These are phyloP conservation scores for Diadegma fenestrale DNA, from an alignment of 2,888 invertebrate species.

Conservation along the genomic window DNA sequence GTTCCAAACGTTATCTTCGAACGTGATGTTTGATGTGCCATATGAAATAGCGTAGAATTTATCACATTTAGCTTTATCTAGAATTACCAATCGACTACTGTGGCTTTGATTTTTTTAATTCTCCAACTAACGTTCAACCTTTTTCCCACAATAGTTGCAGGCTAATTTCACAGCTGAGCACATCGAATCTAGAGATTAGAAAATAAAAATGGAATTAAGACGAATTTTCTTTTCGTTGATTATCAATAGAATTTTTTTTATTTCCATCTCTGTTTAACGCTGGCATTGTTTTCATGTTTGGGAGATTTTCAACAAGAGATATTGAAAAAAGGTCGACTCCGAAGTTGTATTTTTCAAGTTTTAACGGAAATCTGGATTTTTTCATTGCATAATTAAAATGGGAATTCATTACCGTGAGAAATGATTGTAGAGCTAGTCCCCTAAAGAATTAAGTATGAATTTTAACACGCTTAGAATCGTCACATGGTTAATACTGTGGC, in stretches of 20 bases:
- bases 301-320: background rate
- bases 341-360: background rate
- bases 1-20: conserved; percentile 13
- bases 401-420: background rate
- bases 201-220: background rate
- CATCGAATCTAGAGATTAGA: background rate
- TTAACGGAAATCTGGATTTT: background rate
- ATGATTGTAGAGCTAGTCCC: background rate
- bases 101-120: conserved; percentile 57
- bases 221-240: background rate
- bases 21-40: conserved; percentile 48
- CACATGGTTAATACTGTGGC: conserved; percentile 79
- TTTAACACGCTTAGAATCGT: conserved; percentile 76
- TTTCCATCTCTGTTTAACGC: background rate
- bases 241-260: background rate
- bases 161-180: background rate
- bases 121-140: conserved; percentile 41
- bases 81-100: conserved; percentile 55
- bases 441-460: conserved; percentile 53
- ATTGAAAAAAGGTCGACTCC: background rate
- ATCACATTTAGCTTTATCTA: conserved; percentile 62
- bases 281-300: background rate
- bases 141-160: background rate
- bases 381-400: background rate
- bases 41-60: conserved; percentile 64